Evolutionary conservation across 2,888 invertebrate genomes (phyloP).

Genomic region (Lithophane semibrunnea): DNA sequence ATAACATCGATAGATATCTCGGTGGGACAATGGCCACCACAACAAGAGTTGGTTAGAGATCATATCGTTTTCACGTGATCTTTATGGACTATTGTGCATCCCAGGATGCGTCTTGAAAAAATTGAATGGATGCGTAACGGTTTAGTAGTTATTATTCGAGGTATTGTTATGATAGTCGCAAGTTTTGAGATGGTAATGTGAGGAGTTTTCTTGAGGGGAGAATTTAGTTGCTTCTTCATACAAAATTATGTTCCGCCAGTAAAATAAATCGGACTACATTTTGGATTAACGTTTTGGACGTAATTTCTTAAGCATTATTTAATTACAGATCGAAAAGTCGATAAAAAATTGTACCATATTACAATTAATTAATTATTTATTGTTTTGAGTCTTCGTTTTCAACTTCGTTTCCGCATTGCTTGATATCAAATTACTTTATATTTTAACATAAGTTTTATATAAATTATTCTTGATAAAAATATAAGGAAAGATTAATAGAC

Average conservation of each 20-base stretch:
- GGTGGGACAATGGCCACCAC: slow-evolving; percentile 80
- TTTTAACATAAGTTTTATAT: too few relatives aligned
- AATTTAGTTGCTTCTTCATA: slow-evolving; percentile 23
- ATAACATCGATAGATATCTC: slow-evolving; percentile 80
- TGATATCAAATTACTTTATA: too few relatives aligned
- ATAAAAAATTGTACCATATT: too few relatives aligned
- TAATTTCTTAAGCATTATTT: too few relatives aligned
- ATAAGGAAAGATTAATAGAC: too few relatives aligned
- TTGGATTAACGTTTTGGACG: too few relatives aligned
- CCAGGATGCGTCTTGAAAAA: slow-evolving; percentile 79
- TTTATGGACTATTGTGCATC: slow-evolving; percentile 82
- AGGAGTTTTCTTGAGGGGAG: slow-evolving; percentile 29
- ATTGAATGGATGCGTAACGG: slow-evolving; percentile 77
- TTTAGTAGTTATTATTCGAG: slow-evolving; percentile 63
- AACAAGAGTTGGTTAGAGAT: slow-evolving; percentile 82
- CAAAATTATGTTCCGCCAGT: background rate
- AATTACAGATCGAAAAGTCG: too few relatives aligned
- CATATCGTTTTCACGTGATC: slow-evolving; percentile 83
- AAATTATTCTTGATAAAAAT: too few relatives aligned
- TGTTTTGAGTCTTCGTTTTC: too few relatives aligned
- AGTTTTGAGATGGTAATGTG: slow-evolving; percentile 52
- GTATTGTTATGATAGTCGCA: slow-evolving; percentile 58
- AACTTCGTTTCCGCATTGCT: too few relatives aligned
- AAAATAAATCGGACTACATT: background rate
- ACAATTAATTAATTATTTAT: too few relatives aligned